A percentile compares a stretch with the other conserved stretches of the same genome.
phyloP scores from a whole-genome alignment of 2,888 invertebrate genomes.

The Nemoura dubitans region DNA sequence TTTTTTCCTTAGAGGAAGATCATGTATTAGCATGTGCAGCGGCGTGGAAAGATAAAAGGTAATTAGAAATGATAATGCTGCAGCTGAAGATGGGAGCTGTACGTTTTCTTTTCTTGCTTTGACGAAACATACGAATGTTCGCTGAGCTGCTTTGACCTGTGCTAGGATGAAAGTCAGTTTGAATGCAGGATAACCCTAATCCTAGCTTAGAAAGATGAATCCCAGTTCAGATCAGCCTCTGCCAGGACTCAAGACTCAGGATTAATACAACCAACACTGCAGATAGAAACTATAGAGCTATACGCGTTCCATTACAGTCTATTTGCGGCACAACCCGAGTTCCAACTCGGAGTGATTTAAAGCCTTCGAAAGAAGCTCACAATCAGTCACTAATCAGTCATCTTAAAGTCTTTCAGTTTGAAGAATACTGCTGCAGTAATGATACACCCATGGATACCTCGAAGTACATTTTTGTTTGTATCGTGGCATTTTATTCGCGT shows the following conservation, averaged over 20 bases:
- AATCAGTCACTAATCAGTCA: not conserved
- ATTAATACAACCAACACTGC: not conserved
- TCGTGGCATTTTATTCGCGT: not conserved
- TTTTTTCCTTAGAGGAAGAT: not conserved
- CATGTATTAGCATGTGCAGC: not conserved
- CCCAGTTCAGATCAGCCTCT: not conserved
- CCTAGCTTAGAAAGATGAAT: conserved; percentile 10
- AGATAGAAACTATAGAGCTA: not conserved
- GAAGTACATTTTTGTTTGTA: not conserved
- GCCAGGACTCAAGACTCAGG: not conserved
- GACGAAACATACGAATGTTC: not conserved
- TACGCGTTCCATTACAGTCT: not conserved
- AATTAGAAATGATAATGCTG: conserved; percentile 4
- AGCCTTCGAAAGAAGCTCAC: not conserved
- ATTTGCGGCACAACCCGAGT: not conserved
- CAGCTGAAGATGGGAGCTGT: not conserved
- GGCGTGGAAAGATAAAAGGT: not conserved
- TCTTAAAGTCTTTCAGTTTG: not conserved
- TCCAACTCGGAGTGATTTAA: not conserved
- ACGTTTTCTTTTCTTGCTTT: not conserved
- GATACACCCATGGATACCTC: too few relatives aligned
- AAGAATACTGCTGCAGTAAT: not conserved
- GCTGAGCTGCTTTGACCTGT: not conserved
- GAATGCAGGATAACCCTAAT: conserved; percentile 24
- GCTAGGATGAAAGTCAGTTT: conserved; percentile 13